Evolutionary conservation across 2,888 invertebrate species (phyloP), one percentile per base, ranked within the genome.

Genomic region (Heliconius ethilla): DNA sequence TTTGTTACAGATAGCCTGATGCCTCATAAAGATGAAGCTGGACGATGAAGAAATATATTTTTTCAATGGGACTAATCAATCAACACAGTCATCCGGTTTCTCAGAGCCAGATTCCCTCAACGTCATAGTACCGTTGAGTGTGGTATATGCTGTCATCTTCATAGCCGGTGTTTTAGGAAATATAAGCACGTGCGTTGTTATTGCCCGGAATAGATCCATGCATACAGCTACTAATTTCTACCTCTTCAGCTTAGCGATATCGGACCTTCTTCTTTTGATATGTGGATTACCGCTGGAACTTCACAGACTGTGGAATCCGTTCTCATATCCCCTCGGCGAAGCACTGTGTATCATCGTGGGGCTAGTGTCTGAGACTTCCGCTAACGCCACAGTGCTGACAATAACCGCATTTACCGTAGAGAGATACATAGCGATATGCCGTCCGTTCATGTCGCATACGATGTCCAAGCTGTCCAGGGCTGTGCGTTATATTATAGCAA

Each of bases 361-460:
- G 11, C 95, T 98, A 73, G 96, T 97, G 0, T 97, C 98, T 0
- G 98, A 98, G 90, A 97, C 97, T n/a, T 97, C 97, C 0, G 96
- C 97, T 29, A 97, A 97, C 87, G 97, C 97, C 0, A 98, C 98
- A 0, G 98, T 98, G 3, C 90, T 97, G 81, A 97, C 97, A 18
- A 98, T 98, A 85, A 97, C 98, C 0, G 97, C 98, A 3, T 98
- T 98, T 89, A 98, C 97, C 0, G 96, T 98, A 22, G 98, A 98
- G 89, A 95, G 98, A 81, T 98, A 98, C 88, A 96, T 98, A 62
- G 98, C 98, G 9, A 98, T 98, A 84, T 98, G 97, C 86, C 96
- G 97, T 86, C 98, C 98, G 0, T 97, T 98, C 85, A 95, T 96
- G 86, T 96, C 97, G 3, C 97, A 98, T 87, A 97, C 97, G 6